phyloP scores from a whole-genome alignment of 2,113 vertebrate genomes.

The Pelobates fuscus region DNA sequence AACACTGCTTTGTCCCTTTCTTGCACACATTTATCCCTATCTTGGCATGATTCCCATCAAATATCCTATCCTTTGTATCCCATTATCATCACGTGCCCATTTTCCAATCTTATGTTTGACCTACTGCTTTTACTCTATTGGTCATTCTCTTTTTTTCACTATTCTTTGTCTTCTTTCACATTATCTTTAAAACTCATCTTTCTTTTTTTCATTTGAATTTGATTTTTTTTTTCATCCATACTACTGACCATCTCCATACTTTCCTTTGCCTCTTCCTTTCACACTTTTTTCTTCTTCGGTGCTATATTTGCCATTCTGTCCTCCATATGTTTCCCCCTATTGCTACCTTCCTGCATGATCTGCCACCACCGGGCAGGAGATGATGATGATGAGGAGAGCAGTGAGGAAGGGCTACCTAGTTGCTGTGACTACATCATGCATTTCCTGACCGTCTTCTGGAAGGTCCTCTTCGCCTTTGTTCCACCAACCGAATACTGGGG shows the following conservation, averaged over 20 bases:
- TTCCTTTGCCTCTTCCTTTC: neutral
- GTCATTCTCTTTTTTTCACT: too few species aligned
- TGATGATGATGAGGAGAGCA: conserved; percentile 79
- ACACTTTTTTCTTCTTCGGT: neutral
- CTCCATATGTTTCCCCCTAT: conserved; percentile 7
- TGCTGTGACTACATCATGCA: conserved; percentile 88
- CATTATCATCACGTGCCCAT: too few species aligned
- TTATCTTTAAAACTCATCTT: too few species aligned
- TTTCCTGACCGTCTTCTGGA: conserved; percentile 86
- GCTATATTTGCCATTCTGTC: neutral
- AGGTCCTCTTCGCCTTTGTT: conserved; percentile 83
- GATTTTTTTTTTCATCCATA: neutral
- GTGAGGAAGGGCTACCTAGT: conserved; percentile 76
- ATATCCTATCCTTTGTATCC: too few species aligned
- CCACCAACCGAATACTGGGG: conserved; percentile 84
- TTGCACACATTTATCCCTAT: neutral
- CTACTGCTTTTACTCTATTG: too few species aligned
- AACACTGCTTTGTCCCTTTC: conserved; percentile 25
- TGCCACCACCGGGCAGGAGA: conserved; percentile 64
- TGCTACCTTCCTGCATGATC: conserved; percentile 23
- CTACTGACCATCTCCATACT: neutral
- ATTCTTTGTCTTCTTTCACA: too few species aligned
- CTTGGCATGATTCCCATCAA: too few species aligned
- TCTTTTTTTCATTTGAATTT: too few species aligned
- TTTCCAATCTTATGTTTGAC: too few species aligned